Base-by-base conservation (phyloP, 1,140 invertebrate genomes). In the Eupristina koningsbergeri region DNA sequence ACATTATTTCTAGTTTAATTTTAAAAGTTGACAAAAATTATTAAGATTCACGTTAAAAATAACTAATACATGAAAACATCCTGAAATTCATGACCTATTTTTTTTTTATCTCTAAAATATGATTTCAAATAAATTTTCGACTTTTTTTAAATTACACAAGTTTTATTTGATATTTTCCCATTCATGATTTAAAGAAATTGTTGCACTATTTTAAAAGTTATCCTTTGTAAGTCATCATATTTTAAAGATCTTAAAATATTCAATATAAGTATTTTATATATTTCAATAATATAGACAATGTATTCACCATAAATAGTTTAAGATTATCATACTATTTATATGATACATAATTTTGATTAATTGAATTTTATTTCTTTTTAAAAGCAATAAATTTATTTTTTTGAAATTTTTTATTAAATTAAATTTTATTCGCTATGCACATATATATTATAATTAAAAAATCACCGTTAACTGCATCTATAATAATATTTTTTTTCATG, bases 81-180 rank as follows among this genome's bases (percentile, higher is more conserved):
- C 67, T 45, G 74, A 34, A 69, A 77, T 77, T 83, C 63, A 47
- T 69, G 74, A 67, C 74, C 81, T 74, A 83, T 61, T 76, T 83
- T 77, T 39, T 39, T 83, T 77, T 53, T 45, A 50, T 76, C 29
- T 45, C 34, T 53, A 77, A 41, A 77, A 77, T 77, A 45, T 77
- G 74, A 83, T 83, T 83, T 77, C 76, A 83, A 83, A 69, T 69
- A 77, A 77, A 39, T 77, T 47, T 77, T 45, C 34, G 73, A 50
- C 73, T 64, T 50, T 75, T 74, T 36, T 26, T 22, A 34, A 67
- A 26, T 41, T 41, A 71, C 41, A 41, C n/a, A 36, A 8, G 22
- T 71, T 1, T 71, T 39, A 34, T 69, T 41, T 71, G 36, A 71
- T 26, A 41, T 41, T 41, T 26, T 58, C 64, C 6, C 9, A 67